Base-by-base conservation (phyloP, 2,797 vertebrate genomes). In the Carcharodon carcharias region DNA sequence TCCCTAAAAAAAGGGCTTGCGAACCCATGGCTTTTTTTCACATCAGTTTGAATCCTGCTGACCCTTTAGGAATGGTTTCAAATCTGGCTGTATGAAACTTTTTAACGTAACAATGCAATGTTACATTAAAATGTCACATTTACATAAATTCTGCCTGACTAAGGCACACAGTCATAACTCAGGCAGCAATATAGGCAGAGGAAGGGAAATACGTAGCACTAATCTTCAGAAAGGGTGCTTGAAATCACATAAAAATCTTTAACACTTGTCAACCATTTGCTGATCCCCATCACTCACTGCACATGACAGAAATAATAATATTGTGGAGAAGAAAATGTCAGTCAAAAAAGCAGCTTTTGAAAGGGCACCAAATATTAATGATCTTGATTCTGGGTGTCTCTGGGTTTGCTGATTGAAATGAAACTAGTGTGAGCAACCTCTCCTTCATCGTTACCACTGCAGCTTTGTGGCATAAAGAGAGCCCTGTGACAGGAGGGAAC, bases 231-330 rank as follows among this genome's bases (percentile, higher is more conserved):
- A 93, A 93, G 91, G 91, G 91, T 67, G n/a, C 91, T 93, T 93
- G 91, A 93, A 93, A 93, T 93, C 91, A 93, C 91, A 67, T 93
- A 93, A 93, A 93, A 93, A 93, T 93, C 91, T 93, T 63, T 93
- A 93, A 67, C 61, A 93, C 91, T 67, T 93, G 91, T 93, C 91
- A 93, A 93, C 61, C 63, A 93, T 93, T 93, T 93, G 61, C 91
- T 93, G 63, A 67, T 93, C 91, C 63, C 63, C 91, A 93, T 93
- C 91, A 93, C 65, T 93, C 91, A 93, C 63, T 93, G 91, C 40
- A 63, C 91, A 45, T 93, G 91, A 63, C 91, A 67, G 91, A 67
- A 93, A 93, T 93, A 93, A 93, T 67, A 93, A 93, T 45, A 67
- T 67, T 93, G 91, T 93, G n/a, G 63, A 67, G 91, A 93, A 65